Evolutionary conservation across 2,888 invertebrate genomes (phyloP), one percentile per base, ranked within the genome.

Genomic region (Tetheella fluctuosa): DNA sequence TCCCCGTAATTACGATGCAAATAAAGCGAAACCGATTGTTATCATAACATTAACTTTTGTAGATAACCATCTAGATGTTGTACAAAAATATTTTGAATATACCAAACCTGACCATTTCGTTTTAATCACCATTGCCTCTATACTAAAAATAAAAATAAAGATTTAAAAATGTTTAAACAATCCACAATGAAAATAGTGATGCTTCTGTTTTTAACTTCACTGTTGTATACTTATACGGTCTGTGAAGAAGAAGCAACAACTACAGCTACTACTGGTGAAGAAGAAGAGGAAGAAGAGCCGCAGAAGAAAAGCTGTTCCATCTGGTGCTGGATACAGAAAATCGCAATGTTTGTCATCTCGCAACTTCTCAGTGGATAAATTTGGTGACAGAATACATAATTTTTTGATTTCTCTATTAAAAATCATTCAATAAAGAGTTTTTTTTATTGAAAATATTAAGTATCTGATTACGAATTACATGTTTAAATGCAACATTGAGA

Each of bases 301-400:
- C 78, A 75, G 60, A 90, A 90, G 77, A 85, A 82, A 52, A 73
- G 87, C 25, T 93, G 93, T 62, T 91, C 92, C 13, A 93, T 93
- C 48, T 93, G 93, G 93, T 93, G 93, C 68, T 93, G 93, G 93
- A 91, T 93, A 54, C 93, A 93, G 79, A 93, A 93, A 78, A 92
- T 91, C 13, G 90, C 88, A 0, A 90, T 93, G 88, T 93, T 93
- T 67, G 83, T 93, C 28, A 88, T 93, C 64, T 92, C 93, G 1
- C 93, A 93, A 68, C 74, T 93, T 58, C 67, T 93, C 59, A 92
- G 91, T 63, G 88, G 91, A 75, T 60, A 77, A 59, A 75, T 39
- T 54, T 48, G 12, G 48, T 48, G 55, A 39, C n/a, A 1, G 39
- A n/a, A n/a, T 39, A n/a, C 15, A 15, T 37, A 10, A 39, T 39